These are phyloP conservation scores for Psilopogon haemacephalus DNA, from an alignment of 2,113 vertebrate species.

Conservation along the genomic window DNA sequence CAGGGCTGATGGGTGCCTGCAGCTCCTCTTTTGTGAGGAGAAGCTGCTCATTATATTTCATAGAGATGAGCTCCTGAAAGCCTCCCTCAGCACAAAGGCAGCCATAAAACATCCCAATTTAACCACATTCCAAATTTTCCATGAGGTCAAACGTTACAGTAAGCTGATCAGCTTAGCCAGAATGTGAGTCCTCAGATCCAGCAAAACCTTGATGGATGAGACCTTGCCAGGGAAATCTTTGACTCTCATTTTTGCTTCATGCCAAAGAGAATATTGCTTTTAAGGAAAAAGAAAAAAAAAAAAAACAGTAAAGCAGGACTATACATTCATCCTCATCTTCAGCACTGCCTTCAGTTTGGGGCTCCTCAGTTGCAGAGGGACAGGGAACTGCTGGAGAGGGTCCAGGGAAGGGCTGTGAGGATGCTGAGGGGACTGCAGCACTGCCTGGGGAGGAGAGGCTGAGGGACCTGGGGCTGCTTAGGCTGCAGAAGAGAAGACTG, in stretches of 20 bases:
- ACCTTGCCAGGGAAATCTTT: not conserved
- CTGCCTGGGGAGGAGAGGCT: too few relatives aligned
- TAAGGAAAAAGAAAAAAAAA: not conserved
- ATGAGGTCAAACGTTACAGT: not conserved
- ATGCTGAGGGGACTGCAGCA: too few relatives aligned
- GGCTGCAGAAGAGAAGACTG: too few relatives aligned
- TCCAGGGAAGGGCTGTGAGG: too few relatives aligned
- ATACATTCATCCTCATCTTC: too few relatives aligned
- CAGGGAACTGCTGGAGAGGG: too few relatives aligned
- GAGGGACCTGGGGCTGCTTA: too few relatives aligned
- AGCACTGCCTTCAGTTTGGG: too few relatives aligned
- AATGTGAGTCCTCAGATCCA: not conserved
- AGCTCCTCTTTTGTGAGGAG: not conserved
- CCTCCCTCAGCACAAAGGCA: not conserved
- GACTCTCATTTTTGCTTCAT: not conserved
- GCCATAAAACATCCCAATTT: not conserved
- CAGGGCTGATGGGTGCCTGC: not conserved
- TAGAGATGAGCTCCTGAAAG: not conserved
- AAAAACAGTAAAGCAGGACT: too few relatives aligned
- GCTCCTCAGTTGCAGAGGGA: too few relatives aligned
- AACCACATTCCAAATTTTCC: not conserved
- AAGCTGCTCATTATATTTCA: not conserved
- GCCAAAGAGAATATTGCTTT: not conserved
- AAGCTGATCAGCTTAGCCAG: not conserved
- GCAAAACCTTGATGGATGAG: not conserved